Conservation (phyloP, 2,797 vertebrate species). For the Gallinago solitaria region DNA sequence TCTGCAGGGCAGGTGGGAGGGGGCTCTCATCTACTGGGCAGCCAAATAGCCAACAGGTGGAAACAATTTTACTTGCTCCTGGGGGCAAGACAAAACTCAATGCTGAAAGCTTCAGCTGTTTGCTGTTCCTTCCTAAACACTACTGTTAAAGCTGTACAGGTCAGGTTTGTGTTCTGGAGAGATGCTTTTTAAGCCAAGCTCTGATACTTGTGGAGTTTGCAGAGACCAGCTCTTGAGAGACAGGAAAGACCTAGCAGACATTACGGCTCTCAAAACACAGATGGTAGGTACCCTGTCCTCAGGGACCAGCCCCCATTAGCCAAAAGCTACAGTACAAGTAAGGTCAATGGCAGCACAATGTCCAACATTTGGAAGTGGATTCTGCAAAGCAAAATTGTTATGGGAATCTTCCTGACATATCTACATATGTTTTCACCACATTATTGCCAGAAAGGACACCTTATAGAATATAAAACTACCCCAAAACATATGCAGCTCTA, state of each 20-base stretch:
- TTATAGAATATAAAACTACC: conserved; percentile 1
- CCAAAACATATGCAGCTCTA: neutral
- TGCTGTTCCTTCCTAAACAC: neutral
- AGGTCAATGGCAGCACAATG: neutral
- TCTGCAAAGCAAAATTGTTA: neutral
- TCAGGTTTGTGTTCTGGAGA: neutral
- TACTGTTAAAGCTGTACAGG: neutral
- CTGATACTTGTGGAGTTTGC: neutral
- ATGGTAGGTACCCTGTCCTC: neutral
- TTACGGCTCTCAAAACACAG: neutral
- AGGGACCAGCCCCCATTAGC: neutral
- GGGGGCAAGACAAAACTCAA: neutral
- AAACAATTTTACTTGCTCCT: neutral
- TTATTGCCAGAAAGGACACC: conserved; percentile 27
- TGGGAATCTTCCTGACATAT: neutral
- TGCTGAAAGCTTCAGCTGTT: neutral
- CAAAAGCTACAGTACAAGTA: neutral
- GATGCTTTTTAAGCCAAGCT: neutral
- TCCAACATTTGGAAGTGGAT: neutral
- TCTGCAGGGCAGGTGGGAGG: neutral
- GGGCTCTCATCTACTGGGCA: neutral
- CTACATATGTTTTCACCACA: neutral
- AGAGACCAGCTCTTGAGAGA: neutral
- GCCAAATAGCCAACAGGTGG: neutral
- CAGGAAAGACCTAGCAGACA: neutral